Evolutionary conservation across 2,113 vertebrate genomes (phyloP).

Genomic region (Sturnira hondurensis): DNA sequence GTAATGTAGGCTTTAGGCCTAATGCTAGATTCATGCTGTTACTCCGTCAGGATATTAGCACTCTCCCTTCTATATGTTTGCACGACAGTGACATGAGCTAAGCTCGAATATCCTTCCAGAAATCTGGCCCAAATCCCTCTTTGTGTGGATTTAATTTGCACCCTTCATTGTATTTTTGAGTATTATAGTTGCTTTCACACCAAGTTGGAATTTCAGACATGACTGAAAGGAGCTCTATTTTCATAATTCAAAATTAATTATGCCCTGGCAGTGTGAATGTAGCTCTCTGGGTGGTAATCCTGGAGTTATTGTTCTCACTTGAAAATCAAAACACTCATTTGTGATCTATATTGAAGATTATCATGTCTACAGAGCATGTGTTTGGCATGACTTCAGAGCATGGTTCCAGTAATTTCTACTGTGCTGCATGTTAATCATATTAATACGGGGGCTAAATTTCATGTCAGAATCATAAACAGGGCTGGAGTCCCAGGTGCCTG

Average conservation of each 20-base stretch:
- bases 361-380: constrained; percentile 1
- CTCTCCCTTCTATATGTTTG: constrained; percentile 51
- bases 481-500: neutral
- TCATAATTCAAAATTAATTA: constrained; percentile 48
- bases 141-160: constrained; percentile 60
- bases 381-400: neutral
- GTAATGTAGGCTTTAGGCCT: neutral
- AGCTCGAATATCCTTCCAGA: constrained; percentile 57
- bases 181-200: constrained; percentile 14
- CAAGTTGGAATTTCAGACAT: constrained; percentile 21
- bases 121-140: constrained; percentile 21
- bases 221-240: constrained; percentile 46
- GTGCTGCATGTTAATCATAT: neutral
- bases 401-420: neutral
- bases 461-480: neutral
- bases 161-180: constrained; percentile 12
- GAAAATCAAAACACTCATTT: constrained; percentile 51
- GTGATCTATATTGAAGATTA: constrained; percentile 45
- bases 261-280: neutral
- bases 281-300: constrained; percentile 40
- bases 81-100: constrained; percentile 62
- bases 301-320: constrained; percentile 32
- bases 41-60: constrained; percentile 29
- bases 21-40: constrained; percentile 22
- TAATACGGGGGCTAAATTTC: neutral